Base-by-base conservation (phyloP, 2,797 vertebrate genomes). In the Phrynocephalus vlangalii region DNA sequence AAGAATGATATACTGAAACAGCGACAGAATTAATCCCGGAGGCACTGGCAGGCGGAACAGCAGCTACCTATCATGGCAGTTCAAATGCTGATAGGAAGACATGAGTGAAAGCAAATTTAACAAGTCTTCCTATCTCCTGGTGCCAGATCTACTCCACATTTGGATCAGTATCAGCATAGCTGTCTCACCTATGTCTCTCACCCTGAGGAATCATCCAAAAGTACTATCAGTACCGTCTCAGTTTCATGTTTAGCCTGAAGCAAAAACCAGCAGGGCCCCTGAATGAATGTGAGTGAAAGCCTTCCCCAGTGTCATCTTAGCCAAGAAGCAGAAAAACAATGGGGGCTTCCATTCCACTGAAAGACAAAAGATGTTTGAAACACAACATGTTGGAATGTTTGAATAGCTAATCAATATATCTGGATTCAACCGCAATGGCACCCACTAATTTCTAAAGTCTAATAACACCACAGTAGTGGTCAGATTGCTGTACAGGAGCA, bases 211-310 rank as follows among this genome's bases (percentile, higher is more conserved):
- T 83, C 48, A 79, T 73, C 38, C 70, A 48, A 60, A 79, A 84
- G 77, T 79, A 26, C 33, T 79, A 76, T 20, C 16, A 26, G 33
- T 82, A 26, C n/a, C 82, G 18, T 24, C 38, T 48, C 8, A 15
- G 28, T n/a, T 52, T 52, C 79, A 78, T 28, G n/a, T n/a, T 85
- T 82, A 38, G 67, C 72, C 30, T 85, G 72, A 87, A 85, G 72
- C 15, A 87, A 63, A 82, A 30, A 82, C 9, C 71, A 38, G 75
- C 26, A 66, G 15, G 52, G 33, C 3, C 1, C 15, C 24, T 87
- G 33, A 7, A 63, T 63, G 77, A n/a, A 28, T 78, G 38, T 20
- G 26, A 44, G 10, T 70, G 22, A 78, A 68, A 79, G 9, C 22
- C 24, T 20, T 71, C 22, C 63, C 83, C 44, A 52, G 2, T 30